Conservation (phyloP, 2,797 vertebrate species). For the Simalia tracyae region DNA sequence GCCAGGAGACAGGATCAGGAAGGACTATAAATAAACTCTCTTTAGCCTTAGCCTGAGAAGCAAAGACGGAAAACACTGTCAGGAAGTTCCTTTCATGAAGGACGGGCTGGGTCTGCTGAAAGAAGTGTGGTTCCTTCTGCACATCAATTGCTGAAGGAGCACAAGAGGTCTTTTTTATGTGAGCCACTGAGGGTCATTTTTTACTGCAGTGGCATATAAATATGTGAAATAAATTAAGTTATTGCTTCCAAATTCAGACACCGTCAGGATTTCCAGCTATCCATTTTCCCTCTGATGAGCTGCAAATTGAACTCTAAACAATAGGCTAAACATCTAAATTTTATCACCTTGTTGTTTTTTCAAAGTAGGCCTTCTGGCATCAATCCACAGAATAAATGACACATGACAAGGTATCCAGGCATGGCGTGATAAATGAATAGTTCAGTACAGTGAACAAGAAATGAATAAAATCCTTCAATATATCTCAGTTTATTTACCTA, state of each 20-base stretch:
- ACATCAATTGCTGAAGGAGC: background rate
- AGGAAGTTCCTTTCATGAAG: background rate
- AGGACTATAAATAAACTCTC: constrained; percentile 46
- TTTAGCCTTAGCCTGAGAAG: constrained; percentile 37
- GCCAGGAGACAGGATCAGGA: constrained; percentile 41
- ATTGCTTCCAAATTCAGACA: constrained; percentile 13
- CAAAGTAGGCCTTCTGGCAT: constrained; percentile 8
- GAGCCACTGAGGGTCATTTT: background rate
- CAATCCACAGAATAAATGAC: constrained; percentile 21
- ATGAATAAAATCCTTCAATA: background rate
- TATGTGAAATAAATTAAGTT: constrained; percentile 2
- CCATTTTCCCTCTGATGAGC: constrained; percentile 23
- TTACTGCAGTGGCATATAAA: background rate
- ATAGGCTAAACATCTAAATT: constrained; percentile 20
- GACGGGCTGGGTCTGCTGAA: background rate
- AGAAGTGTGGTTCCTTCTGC: constrained; percentile 4
- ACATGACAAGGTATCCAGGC: constrained; percentile 16
- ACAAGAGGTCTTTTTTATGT: background rate
- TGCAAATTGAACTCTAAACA: constrained; percentile 12
- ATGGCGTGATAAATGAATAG: constrained; percentile 12
- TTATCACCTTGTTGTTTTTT: constrained; percentile 3
- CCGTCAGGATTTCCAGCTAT: background rate
- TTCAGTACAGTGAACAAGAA: background rate
- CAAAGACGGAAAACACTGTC: constrained; percentile 26
- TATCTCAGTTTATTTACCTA: background rate